A percentile compares a stretch with the other conserved stretches of the same genome.
These are phyloP conservation scores for Gadus macrocephalus DNA, from an alignment of 2,113 vertebrate genomes.

Conservation along the genomic window DNA sequence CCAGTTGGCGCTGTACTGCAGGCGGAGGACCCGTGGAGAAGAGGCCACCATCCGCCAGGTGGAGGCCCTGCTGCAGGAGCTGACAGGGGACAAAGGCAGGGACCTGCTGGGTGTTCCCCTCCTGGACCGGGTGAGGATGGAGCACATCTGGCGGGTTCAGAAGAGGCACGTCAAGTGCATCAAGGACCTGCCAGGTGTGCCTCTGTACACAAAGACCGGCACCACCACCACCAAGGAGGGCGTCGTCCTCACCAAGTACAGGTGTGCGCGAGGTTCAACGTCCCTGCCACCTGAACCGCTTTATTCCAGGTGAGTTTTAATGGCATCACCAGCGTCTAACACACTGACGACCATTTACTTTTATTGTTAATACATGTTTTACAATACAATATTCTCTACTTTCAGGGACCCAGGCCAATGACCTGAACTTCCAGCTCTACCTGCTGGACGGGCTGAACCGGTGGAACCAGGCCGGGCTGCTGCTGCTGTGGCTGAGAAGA, in stretches of 20 bases:
- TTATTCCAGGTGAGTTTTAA: too few relatives aligned
- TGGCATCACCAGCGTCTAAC: too few relatives aligned
- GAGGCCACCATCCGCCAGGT: background rate
- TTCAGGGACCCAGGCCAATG: background rate
- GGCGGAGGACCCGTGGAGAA: too few relatives aligned
- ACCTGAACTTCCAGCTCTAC: too few relatives aligned
- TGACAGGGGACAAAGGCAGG: background rate
- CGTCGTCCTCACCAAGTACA: too few relatives aligned
- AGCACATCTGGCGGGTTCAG: conserved; percentile 25
- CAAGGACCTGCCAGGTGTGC: conserved; percentile 23
- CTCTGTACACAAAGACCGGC: conserved; percentile 14
- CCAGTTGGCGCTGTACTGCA: too few relatives aligned
- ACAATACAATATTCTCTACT: background rate
- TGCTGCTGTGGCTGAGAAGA: background rate
- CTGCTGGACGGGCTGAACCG: conserved; percentile 21
- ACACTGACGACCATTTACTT: too few relatives aligned
- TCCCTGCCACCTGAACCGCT: too few relatives aligned
- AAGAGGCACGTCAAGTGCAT: conserved; percentile 23
- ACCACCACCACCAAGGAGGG: background rate
- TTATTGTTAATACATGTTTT: too few relatives aligned
- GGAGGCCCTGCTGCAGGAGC: background rate
- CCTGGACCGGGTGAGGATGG: conserved; percentile 13
- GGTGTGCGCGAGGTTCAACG: too few relatives aligned
- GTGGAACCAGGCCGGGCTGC: conserved; percentile 17
- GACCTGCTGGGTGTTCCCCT: conserved; percentile 11